Conservation (phyloP, 2,113 vertebrate genomes). For the Corythornis cristatus region DNA sequence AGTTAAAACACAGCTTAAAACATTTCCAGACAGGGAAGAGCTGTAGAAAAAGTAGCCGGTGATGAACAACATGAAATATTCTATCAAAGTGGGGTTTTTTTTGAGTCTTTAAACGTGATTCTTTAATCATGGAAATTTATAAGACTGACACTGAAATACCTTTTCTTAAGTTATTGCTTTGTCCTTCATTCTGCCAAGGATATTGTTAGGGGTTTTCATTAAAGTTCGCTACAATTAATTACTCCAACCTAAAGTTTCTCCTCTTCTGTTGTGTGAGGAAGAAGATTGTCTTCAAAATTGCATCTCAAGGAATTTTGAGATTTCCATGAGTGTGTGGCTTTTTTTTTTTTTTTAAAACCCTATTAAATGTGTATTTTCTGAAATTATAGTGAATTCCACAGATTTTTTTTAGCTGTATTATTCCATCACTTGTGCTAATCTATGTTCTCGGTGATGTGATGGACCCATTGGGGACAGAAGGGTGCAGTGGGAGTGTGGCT, state of each 20-base stretch:
- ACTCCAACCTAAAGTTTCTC: not conserved
- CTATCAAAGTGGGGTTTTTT: not conserved
- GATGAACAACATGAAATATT: not conserved
- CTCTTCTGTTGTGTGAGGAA: not conserved
- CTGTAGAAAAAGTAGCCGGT: not conserved
- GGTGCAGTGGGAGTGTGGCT: rapidly evolving
- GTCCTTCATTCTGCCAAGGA: not conserved
- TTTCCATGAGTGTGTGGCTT: not conserved
- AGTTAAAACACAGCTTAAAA: conserved; percentile 35
- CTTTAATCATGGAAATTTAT: not conserved
- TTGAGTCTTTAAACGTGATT: not conserved
- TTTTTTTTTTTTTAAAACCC: too few species aligned
- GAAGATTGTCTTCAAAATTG: not conserved
- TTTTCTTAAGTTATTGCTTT: not conserved
- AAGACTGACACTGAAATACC: not conserved
- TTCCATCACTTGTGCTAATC: not conserved
- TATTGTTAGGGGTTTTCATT: not conserved
- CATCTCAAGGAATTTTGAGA: not conserved
- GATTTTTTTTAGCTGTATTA: not conserved
- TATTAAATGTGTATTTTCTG: not conserved
- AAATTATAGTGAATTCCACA: not conserved
- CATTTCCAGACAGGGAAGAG: conserved; percentile 12
- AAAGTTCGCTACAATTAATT: not conserved
- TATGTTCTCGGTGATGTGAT: not conserved
- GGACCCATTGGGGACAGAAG: not conserved